phyloP scores from a whole-genome alignment of 2,888 invertebrate species.

The Drosophila niveifrons region DNA sequence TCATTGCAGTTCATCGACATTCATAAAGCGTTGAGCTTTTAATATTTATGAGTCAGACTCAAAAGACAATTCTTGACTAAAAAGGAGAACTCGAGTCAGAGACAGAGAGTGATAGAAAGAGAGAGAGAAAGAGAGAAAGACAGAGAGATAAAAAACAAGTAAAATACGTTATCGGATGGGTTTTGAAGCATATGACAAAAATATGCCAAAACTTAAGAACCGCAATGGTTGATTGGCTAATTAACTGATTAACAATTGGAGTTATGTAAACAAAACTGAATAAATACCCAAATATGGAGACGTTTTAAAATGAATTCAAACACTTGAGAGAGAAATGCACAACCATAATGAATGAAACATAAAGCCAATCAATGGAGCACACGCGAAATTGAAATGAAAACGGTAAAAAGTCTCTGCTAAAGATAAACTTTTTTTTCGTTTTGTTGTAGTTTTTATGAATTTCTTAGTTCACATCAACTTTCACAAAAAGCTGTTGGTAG shows the following conservation, averaged over 20 bases:
- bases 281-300: conserved; percentile 33
- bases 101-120: background rate
- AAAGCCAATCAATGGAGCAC: conserved; percentile 67
- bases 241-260: conserved; percentile 51
- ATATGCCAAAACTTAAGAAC: conserved; percentile 45
- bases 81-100: background rate
- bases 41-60: conserved; percentile 64
- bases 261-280: conserved; percentile 67
- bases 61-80: conserved; percentile 40
- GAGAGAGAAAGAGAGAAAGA: background rate
- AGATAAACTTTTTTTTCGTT: conserved; percentile 49
- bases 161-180: conserved; percentile 48
- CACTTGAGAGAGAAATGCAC: conserved; percentile 25
- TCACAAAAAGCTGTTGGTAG: conserved; percentile 63
- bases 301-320: conserved; percentile 12
- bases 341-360: conserved; percentile 20
- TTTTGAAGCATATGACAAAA: conserved; percentile 60
- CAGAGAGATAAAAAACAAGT: background rate
- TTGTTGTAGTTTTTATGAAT: conserved; percentile 38
- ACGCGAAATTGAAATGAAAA: conserved; percentile 74
- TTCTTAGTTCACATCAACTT: conserved; percentile 70
- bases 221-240: conserved; percentile 52
- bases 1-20: conserved; percentile 66
- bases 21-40: conserved; percentile 59
- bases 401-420: conserved; percentile 44